phyloP scores from a whole-genome alignment of 2,113 vertebrate genomes.

The Danionella cerebrum region DNA sequence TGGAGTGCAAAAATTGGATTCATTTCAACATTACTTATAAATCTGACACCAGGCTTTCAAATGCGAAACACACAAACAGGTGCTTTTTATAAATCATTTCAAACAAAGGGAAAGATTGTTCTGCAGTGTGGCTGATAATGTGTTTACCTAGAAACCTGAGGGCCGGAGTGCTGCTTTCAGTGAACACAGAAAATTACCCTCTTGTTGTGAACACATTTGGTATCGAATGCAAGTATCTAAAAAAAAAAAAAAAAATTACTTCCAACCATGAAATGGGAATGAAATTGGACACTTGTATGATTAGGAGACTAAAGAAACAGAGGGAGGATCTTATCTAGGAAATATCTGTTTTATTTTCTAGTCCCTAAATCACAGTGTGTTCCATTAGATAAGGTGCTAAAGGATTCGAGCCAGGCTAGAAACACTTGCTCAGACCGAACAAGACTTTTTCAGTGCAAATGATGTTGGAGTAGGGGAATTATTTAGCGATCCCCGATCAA shows the following conservation, averaged over 20 bases:
- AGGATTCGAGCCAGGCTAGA: slow-evolving; percentile 23
- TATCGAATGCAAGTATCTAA: slow-evolving; percentile 59
- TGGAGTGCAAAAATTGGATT: background rate
- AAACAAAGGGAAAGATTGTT: slow-evolving; percentile 45
- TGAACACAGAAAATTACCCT: slow-evolving; percentile 62
- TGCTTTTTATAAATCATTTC: background rate
- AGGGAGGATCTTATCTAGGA: slow-evolving; percentile 39
- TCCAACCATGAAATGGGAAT: slow-evolving; percentile 57
- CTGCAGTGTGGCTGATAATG: background rate
- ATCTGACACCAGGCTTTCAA: background rate
- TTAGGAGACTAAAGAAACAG: slow-evolving; percentile 46
- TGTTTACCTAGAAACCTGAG: slow-evolving; percentile 42
- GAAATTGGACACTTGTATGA: slow-evolving; percentile 44
- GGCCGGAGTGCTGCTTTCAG: slow-evolving; percentile 36
- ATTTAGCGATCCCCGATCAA: slow-evolving; percentile 33
- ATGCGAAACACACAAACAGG: background rate
- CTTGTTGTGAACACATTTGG: slow-evolving; percentile 63
- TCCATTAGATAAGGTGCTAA: slow-evolving; percentile 35
- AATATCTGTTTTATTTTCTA: slow-evolving; percentile 45
- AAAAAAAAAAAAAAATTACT: slow-evolving; percentile 58
- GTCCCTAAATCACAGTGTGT: slow-evolving; percentile 29
- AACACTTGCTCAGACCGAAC: background rate
- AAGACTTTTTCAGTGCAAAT: slow-evolving; percentile 17
- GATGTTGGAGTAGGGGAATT: slow-evolving; percentile 2
- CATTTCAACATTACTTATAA: background rate